A percentile compares a stretch with the other conserved stretches of the same genome.
These are phyloP conservation scores for Acrocera orbiculus DNA, from an alignment of 2,888 invertebrate genomes.

Conservation along the genomic window DNA sequence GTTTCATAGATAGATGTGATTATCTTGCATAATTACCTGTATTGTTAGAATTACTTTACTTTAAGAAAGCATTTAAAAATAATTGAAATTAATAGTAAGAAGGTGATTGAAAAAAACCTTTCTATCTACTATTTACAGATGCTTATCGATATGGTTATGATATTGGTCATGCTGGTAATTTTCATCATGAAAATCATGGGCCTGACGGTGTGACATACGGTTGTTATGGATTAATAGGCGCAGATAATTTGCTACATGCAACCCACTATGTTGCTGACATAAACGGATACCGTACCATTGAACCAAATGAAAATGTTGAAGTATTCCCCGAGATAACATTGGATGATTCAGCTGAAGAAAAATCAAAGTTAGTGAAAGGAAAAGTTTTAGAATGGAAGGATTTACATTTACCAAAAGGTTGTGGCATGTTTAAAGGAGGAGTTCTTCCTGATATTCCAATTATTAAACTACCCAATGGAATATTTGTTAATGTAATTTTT, in stretches of 20 bases:
- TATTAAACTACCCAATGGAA: slow-evolving; percentile 24
- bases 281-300: slow-evolving; percentile 57
- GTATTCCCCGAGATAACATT: slow-evolving; percentile 27
- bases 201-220: slow-evolving; percentile 64
- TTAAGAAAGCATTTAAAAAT: too few species aligned
- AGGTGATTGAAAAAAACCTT: neutral
- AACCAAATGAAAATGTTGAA: slow-evolving; percentile 49
- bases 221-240: slow-evolving; percentile 61
- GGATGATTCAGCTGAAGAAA: slow-evolving; percentile 4
- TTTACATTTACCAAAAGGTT: slow-evolving; percentile 54
- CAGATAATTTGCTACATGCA: slow-evolving; percentile 43
- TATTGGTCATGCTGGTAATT: slow-evolving; percentile 55
- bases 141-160: slow-evolving; percentile 64
- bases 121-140: slow-evolving; percentile 33
- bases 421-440: slow-evolving; percentile 37
- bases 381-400: slow-evolving; percentile 46
- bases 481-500: slow-evolving; percentile 26
- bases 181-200: slow-evolving; percentile 59
- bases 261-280: slow-evolving; percentile 64
- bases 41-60: too few species aligned
- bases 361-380: slow-evolving; percentile 28
- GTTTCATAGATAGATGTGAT: too few species aligned
- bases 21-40: too few species aligned
- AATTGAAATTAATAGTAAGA: too few species aligned
- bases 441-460: slow-evolving; percentile 22